A percentile compares a stretch with the other conserved stretches of the same genome.
phyloP scores from a whole-genome alignment of 2,888 invertebrate genomes.

The Phaonia tiefii region DNA sequence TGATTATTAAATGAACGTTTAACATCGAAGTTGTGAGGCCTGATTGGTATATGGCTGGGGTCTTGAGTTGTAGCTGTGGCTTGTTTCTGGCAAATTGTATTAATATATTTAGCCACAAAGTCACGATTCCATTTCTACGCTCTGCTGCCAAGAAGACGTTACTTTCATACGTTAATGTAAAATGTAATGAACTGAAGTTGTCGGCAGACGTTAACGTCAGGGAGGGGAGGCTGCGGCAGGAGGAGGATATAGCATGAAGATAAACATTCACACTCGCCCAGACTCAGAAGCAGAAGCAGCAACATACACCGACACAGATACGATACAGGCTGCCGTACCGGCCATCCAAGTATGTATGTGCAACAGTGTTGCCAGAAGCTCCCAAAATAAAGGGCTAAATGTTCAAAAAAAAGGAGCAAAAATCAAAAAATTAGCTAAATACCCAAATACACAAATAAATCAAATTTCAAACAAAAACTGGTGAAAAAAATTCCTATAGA shows the following conservation, averaged over 20 bases:
- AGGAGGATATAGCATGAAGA: slow-evolving; percentile 5
- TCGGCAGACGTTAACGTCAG: neutral
- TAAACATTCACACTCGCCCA: slow-evolving; percentile 16
- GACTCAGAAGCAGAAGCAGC: neutral
- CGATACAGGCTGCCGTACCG: no score
- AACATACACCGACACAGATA: no score
- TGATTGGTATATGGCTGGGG: neutral
- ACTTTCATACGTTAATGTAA: slow-evolving; percentile 32
- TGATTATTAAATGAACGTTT: slow-evolving; percentile 35
- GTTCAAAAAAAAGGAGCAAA: no score
- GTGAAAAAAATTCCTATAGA: no score
- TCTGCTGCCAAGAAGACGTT: slow-evolving; percentile 33
- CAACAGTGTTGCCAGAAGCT: no score
- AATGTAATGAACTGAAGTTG: slow-evolving; percentile 10
- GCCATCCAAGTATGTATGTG: no score
- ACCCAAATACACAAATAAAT: no score
- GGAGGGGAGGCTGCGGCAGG: neutral
- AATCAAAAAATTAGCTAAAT: no score
- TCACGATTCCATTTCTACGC: slow-evolving; percentile 53
- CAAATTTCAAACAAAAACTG: no score
- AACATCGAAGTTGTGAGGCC: slow-evolving; percentile 8
- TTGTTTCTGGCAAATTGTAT: slow-evolving; percentile 39
- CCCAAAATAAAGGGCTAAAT: no score
- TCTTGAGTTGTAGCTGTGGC: neutral
- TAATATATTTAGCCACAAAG: slow-evolving; percentile 61